Evolutionary conservation across 2,113 vertebrate genomes (phyloP).

Genomic region (Alligator sinensis): DNA sequence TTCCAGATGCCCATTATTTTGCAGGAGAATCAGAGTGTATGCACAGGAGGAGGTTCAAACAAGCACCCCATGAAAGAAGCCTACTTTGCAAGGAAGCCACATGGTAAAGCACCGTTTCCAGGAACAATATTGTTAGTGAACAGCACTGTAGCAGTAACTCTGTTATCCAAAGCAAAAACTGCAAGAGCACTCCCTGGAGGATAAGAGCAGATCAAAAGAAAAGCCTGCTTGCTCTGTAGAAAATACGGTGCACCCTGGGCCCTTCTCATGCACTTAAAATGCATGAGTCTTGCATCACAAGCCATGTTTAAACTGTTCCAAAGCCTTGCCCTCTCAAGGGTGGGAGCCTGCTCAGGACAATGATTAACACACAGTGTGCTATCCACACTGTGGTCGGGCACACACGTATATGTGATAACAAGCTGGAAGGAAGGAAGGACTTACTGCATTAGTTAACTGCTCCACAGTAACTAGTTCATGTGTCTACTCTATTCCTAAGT

Average conservation of each 20-base stretch:
- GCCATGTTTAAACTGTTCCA: not conserved
- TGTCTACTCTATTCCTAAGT: too few species aligned
- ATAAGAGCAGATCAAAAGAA: not conserved
- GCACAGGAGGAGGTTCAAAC: slow-evolving; percentile 40
- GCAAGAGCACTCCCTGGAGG: not conserved
- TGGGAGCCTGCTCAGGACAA: not conserved
- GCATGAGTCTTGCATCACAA: not conserved
- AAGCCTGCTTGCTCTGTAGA: not conserved
- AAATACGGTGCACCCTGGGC: not conserved
- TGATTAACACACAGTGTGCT: too few species aligned
- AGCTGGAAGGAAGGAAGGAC: too few species aligned
- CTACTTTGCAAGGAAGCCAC: slow-evolving; percentile 50
- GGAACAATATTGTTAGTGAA: slow-evolving; percentile 5
- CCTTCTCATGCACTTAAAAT: not conserved
- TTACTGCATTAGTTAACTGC: too few species aligned
- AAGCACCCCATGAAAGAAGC: slow-evolving; percentile 43
- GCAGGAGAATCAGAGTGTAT: slow-evolving; percentile 25
- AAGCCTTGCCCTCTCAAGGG: not conserved
- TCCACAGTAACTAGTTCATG: too few species aligned
- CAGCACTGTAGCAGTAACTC: not conserved
- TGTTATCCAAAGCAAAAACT: slow-evolving; percentile 15
- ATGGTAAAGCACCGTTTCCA: not conserved
- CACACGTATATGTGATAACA: too few species aligned
- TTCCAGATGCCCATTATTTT: not conserved
- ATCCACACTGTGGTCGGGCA: too few species aligned